Evolutionary conservation across 2,113 vertebrate genomes (phyloP).

Genomic region (Ceratotherium simum): DNA sequence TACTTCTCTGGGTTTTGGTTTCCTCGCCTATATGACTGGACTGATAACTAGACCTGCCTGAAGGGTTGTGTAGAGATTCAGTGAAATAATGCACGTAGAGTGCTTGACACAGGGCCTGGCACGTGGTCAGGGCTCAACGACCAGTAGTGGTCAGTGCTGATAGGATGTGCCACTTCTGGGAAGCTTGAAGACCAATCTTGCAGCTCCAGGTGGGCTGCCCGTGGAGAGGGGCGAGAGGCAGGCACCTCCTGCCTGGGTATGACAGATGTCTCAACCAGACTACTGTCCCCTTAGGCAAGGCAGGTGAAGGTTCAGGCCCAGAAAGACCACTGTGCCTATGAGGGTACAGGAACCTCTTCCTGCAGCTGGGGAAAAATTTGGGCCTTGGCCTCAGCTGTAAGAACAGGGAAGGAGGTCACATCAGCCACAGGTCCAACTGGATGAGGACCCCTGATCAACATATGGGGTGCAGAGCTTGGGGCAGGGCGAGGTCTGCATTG

Average conservation of each 20-base stretch:
- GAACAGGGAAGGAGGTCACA: neutral
- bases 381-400: neutral
- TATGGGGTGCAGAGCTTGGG: fast-evolving
- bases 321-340: neutral
- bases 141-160: neutral
- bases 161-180: neutral
- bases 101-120: neutral
- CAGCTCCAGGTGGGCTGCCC: neutral
- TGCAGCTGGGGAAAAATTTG: neutral
- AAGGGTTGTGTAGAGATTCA: neutral
- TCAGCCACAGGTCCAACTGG: too few relatives aligned
- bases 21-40: neutral
- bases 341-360: neutral
- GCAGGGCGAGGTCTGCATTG: neutral
- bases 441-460: neutral
- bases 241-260: neutral
- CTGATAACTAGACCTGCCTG: neutral
- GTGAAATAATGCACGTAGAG: neutral
- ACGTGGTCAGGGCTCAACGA: neutral
- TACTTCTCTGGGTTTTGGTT: neutral
- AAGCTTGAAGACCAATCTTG: neutral
- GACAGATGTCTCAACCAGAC: neutral
- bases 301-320: neutral
- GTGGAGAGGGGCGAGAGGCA: neutral
- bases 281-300: neutral